These are phyloP conservation scores for Acrocyrtus sp. DNA, from an alignment of 2,888 invertebrate species.

Conservation along the genomic window DNA sequence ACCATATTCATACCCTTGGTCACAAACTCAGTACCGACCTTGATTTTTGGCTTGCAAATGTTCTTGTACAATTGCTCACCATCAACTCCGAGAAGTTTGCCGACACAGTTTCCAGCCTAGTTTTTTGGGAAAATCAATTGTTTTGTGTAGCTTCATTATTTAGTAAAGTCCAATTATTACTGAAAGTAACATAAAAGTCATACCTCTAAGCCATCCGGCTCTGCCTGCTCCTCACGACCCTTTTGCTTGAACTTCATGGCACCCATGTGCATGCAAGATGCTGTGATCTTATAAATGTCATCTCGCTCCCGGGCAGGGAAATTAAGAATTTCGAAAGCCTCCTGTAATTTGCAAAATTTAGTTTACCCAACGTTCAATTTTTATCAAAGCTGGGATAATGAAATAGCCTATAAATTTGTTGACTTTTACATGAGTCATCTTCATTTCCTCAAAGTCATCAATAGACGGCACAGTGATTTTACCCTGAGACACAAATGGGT, in stretches of 20 bases:
- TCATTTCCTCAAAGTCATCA: slow-evolving; percentile 95
- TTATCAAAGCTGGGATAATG: no score
- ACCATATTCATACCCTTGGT: slow-evolving; percentile 68
- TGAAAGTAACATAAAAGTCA: neutral
- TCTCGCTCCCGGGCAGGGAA: slow-evolving; percentile 69
- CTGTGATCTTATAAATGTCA: slow-evolving; percentile 65
- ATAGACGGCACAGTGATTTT: slow-evolving; percentile 94
- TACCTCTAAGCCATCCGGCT: slow-evolving; percentile 47
- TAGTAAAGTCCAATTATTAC: neutral
- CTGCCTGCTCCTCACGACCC: slow-evolving; percentile 65
- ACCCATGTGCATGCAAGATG: slow-evolving; percentile 64
- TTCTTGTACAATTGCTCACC: slow-evolving; percentile 67
- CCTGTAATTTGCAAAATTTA: no score
- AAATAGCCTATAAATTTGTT: slow-evolving; percentile 53
- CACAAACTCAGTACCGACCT: slow-evolving; percentile 69
- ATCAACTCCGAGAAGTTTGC: slow-evolving; percentile 69
- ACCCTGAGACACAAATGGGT: slow-evolving; percentile 95
- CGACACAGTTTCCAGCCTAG: slow-evolving; percentile 55
- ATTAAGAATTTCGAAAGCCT: slow-evolving; percentile 71
- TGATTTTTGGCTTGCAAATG: slow-evolving; percentile 68
- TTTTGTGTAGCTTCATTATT: neutral
- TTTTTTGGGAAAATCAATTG: neutral
- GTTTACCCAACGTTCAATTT: no score
- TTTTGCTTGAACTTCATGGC: slow-evolving; percentile 75
- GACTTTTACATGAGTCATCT: slow-evolving; percentile 80